Conservation (phyloP, 1,140 invertebrate species). For the Drosophila ficusphila region DNA sequence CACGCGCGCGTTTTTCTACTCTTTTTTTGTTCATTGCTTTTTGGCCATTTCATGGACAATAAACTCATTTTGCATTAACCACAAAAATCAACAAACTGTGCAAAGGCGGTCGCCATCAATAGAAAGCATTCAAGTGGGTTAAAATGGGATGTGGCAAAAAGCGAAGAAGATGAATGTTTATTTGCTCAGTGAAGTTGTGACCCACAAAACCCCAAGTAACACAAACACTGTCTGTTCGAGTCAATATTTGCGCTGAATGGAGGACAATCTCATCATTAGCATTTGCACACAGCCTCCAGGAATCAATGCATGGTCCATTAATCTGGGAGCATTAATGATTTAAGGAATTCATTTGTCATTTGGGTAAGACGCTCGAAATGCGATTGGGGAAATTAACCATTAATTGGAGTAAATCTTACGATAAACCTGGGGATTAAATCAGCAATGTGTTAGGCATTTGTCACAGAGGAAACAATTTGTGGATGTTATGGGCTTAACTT, state of each 20-base stretch:
- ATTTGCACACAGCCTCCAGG: not conserved
- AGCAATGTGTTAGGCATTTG: not conserved
- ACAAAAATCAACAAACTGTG: conserved; percentile 75
- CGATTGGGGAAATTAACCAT: conserved; percentile 5
- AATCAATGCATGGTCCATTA: conserved; percentile 36
- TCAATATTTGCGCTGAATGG: conserved; percentile 51
- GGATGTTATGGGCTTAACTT: no score
- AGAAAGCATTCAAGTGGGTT: conserved; percentile 47
- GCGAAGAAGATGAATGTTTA: conserved; percentile 20
- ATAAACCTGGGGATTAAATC: conserved; percentile 1
- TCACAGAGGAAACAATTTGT: no score
- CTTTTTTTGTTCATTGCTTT: conserved; percentile 13
- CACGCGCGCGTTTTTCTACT: conserved; percentile 42
- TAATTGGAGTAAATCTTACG: conserved; percentile 6
- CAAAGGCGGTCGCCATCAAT: conserved; percentile 42
- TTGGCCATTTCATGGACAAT: conserved; percentile 58
- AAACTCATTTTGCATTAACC: conserved; percentile 64
- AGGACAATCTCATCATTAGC: not conserved
- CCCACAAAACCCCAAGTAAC: conserved; percentile 30
- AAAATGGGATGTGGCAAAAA: conserved; percentile 28
- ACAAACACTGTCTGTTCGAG: conserved; percentile 4
- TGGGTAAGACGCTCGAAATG: conserved; percentile 5
- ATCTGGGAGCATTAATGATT: conserved; percentile 39
- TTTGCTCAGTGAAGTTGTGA: conserved; percentile 18
- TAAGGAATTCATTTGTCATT: conserved; percentile 37